Evolutionary conservation across 2,113 vertebrate genomes (phyloP).

Genomic region (Euleptes europaea): DNA sequence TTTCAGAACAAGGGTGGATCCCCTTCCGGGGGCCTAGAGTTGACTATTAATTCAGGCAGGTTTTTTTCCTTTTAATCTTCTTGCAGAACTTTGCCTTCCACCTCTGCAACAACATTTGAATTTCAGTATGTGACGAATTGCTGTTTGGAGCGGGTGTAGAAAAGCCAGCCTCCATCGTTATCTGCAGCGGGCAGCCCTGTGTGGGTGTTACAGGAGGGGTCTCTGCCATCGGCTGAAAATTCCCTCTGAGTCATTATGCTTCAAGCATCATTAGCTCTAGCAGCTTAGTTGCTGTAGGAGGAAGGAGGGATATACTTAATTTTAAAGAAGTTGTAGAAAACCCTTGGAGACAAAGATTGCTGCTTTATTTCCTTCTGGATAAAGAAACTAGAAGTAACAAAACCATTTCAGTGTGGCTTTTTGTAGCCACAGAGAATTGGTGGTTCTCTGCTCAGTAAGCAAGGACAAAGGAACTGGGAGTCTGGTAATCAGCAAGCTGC

Average conservation of each 20-base stretch:
- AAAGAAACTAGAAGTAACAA: slow-evolving; percentile 11
- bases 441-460: background rate
- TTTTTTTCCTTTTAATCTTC: slow-evolving; percentile 43
- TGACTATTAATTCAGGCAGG: background rate
- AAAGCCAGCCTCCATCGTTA: slow-evolving; percentile 66
- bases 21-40: slow-evolving; percentile 51
- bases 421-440: background rate
- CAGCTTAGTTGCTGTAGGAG: slow-evolving; percentile 53
- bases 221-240: slow-evolving; percentile 62
- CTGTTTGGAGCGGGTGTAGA: slow-evolving; percentile 64
- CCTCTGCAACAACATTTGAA: slow-evolving; percentile 73
- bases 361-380: background rate
- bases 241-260: slow-evolving; percentile 67
- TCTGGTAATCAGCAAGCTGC: background rate
- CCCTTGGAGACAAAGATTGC: slow-evolving; percentile 47
- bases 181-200: slow-evolving; percentile 60
- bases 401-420: slow-evolving; percentile 15
- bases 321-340: slow-evolving; percentile 65
- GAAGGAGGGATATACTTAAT: background rate
- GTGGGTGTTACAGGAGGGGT: slow-evolving; percentile 70
- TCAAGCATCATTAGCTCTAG: slow-evolving; percentile 58
- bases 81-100: slow-evolving; percentile 65
- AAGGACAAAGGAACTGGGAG: background rate
- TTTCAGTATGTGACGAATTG: slow-evolving; percentile 69
- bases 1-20: slow-evolving; percentile 13